Conservation (phyloP, 2,888 invertebrate genomes). For the Drosophila limbata region DNA sequence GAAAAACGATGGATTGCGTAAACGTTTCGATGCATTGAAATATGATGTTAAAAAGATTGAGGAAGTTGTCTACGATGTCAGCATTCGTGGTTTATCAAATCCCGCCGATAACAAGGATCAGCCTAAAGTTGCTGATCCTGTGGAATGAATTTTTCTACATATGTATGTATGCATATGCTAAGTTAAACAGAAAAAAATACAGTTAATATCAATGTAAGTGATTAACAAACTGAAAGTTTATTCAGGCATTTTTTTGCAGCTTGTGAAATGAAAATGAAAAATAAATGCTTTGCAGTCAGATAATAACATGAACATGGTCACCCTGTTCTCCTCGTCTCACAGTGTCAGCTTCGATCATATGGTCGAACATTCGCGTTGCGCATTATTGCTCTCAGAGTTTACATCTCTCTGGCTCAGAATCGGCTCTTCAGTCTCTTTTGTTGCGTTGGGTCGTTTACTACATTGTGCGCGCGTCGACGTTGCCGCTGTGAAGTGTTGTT, state of each 20-base stretch:
- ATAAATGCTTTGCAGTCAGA: constrained; percentile 3
- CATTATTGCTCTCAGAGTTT: constrained; percentile 27
- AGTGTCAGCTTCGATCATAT: constrained; percentile 59
- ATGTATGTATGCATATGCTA: constrained; percentile 13
- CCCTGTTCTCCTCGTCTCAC: constrained; percentile 23
- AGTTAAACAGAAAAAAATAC: constrained; percentile 12
- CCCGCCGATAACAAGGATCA: constrained; percentile 43
- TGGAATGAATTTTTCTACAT: constrained; percentile 19
- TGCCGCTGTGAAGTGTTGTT: constrained; percentile 24
- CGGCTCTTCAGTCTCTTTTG: constrained; percentile 59
- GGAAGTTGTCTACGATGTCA: constrained; percentile 94
- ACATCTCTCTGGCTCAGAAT: constrained; percentile 27
- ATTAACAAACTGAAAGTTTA: constrained; percentile 20
- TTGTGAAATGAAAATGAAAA: constrained; percentile 17
- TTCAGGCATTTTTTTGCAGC: constrained; percentile 6
- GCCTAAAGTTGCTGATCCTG: constrained; percentile 27
- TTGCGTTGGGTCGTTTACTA: constrained; percentile 57
- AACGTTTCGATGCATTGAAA: constrained; percentile 94
- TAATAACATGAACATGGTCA: constrained; percentile 23
- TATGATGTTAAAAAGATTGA: constrained; percentile 98
- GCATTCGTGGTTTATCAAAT: constrained; percentile 90
- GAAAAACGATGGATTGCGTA: constrained; percentile 95
- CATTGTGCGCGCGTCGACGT: constrained; percentile 62
- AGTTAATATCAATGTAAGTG: constrained; percentile 12
- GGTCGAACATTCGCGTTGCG: constrained; percentile 41